Evolutionary conservation across 2,113 vertebrate genomes (phyloP).

Genomic region (Oplegnathus fasciatus): DNA sequence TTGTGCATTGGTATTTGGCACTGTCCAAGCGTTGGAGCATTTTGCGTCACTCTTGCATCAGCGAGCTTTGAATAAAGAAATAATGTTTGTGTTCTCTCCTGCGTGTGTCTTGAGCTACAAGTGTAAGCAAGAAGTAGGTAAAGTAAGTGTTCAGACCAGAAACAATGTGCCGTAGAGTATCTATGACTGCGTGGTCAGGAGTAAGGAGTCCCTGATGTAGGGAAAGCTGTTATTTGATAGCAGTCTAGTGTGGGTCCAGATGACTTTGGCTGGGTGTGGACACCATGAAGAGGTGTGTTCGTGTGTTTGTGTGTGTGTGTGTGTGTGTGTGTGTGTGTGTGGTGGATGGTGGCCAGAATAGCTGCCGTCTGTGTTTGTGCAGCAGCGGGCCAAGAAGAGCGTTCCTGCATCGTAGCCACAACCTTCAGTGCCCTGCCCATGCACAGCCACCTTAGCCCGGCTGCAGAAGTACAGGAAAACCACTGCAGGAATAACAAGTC

Average conservation of each 20-base stretch:
- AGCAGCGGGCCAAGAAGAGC: conserved; percentile 35
- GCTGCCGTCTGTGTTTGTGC: conserved; percentile 43
- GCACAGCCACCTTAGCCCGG: conserved; percentile 44
- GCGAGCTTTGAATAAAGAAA: conserved; percentile 73
- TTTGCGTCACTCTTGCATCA: conserved; percentile 81
- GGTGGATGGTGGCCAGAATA: conserved; percentile 44
- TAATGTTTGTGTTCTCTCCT: conserved; percentile 65
- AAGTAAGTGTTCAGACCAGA: conserved; percentile 33
- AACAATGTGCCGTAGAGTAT: conserved; percentile 17
- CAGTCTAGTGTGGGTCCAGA: conserved; percentile 25
- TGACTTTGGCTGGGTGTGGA: conserved; percentile 41
- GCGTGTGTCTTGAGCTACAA: conserved; percentile 27
- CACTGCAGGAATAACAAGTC: conserved; percentile 76
- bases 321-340: conserved; percentile 13
- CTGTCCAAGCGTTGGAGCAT: conserved; percentile 58
- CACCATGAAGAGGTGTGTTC: background rate
- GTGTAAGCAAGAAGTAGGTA: conserved; percentile 35
- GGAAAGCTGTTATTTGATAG: conserved; percentile 37
- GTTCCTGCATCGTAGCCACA: conserved; percentile 46
- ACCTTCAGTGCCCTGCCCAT: conserved; percentile 38
- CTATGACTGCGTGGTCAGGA: conserved; percentile 27
- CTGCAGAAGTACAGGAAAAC: conserved; percentile 65
- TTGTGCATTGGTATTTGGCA: conserved; percentile 58
- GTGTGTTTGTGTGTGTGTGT: conserved; percentile 23
- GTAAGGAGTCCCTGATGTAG: conserved; percentile 32